phyloP scores from a whole-genome alignment of 1,140 invertebrate species.

The Bombus difficillimus region DNA sequence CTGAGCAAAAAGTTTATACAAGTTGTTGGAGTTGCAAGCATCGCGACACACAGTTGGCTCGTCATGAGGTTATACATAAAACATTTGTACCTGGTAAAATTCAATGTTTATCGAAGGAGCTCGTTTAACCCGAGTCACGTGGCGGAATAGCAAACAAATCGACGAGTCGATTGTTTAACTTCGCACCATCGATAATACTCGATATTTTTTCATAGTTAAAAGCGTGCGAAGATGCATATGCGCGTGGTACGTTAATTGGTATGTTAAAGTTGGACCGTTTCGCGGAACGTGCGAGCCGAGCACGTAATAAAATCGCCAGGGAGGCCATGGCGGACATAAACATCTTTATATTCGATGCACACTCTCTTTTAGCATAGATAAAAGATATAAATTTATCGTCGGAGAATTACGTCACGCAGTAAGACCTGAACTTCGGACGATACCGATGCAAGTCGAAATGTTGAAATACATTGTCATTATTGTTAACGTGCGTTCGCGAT shows the following conservation, averaged over 20 bases:
- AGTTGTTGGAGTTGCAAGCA: neutral
- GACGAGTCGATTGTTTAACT: constrained; percentile 1
- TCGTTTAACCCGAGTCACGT: neutral
- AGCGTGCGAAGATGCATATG: neutral
- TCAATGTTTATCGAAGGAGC: neutral
- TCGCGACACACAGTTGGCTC: neutral
- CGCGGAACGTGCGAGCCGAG: neutral
- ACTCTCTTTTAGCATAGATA: constrained; percentile 38
- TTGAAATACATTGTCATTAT: neutral
- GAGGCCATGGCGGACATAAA: constrained; percentile 7
- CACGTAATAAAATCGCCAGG: neutral
- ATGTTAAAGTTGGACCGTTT: neutral
- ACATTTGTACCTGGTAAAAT: neutral
- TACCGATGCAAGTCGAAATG: constrained; percentile 19
- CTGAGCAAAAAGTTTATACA: neutral
- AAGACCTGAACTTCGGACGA: constrained; percentile 25
- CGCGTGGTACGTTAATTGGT: neutral
- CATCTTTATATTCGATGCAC: constrained; percentile 26
- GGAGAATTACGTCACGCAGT: constrained; percentile 25
- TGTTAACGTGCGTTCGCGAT: neutral
- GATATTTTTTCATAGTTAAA: neutral
- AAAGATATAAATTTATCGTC: constrained; percentile 40
- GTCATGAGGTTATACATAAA: constrained; percentile 21
- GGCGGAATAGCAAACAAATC: neutral
- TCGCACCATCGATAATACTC: neutral